Evolutionary conservation across 2,113 vertebrate genomes (phyloP).

Genomic region (Cromileptes altivelis): DNA sequence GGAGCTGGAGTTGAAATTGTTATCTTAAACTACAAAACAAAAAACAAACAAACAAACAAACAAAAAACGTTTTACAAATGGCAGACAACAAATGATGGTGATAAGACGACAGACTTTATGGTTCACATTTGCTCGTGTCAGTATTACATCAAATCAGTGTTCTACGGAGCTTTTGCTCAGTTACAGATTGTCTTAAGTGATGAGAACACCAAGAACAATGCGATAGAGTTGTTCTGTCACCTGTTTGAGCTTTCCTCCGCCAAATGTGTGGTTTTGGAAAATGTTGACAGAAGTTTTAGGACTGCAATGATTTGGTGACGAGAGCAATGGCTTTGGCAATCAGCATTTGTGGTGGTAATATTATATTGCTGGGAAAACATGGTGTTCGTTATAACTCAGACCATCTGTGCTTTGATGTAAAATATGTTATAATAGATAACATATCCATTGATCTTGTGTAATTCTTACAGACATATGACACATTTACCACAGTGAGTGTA

Average conservation of each 20-base stretch:
- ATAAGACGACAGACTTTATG: neutral
- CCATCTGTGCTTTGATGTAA: neutral
- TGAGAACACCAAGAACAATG: neutral
- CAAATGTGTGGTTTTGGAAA: conserved; percentile 6
- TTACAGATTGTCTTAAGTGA: neutral
- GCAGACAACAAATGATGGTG: neutral
- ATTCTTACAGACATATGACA: neutral
- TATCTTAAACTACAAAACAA: neutral
- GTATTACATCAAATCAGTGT: neutral
- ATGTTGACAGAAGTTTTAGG: neutral
- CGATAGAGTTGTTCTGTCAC: neutral
- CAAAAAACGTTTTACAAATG: neutral
- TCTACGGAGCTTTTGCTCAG: neutral
- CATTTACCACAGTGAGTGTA: neutral
- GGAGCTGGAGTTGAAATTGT: neutral
- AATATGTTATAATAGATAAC: neutral
- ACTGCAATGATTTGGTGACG: neutral
- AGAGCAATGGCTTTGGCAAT: neutral
- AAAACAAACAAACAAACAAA: no score
- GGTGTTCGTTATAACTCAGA: neutral
- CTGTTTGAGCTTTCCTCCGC: neutral
- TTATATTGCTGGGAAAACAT: neutral
- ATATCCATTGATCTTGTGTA: neutral
- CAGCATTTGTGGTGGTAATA: neutral
- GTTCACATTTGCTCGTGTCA: neutral